Evolutionary conservation across 92 coral and sea anemone species (phyloP), one percentile per base, ranked within the genome.

Genomic region (Siderastrea radians): DNA sequence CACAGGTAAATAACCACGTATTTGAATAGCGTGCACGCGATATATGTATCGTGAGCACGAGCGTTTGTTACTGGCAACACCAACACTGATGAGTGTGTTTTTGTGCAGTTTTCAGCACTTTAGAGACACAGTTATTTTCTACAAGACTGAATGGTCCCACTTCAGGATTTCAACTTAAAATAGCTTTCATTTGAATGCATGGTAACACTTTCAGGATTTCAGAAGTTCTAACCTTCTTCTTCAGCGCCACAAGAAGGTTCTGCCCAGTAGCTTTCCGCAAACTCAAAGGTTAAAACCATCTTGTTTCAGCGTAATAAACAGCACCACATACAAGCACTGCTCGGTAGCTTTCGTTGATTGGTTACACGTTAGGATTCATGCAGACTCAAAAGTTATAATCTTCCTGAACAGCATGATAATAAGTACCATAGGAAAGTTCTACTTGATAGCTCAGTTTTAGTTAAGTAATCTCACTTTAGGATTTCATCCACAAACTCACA

Each of bases 1-100:
- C 43, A 38, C 89, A 61, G 98, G 98, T 95, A 62, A 74, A 63
- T 50, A 45, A 38, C 48, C 71, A 46, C 68, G 69, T 55, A 16
- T 63, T 78, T 46, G 77, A 26, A 26, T 26, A 26, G 38, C 38
- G 38, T 26, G 38, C 38, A 88, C 72, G 84, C n/a, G 45, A n/a
- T 7, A 38, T 3, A 13, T 19, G 16, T 5, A 49, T 48, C 48
- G 15, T 11, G 8, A 8, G 13, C 4, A 48, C n/a, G 10, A 53
- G 58, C 58, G 58, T 5, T 6, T 6, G 38, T 26, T 0, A 0
- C 38, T 26, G 38, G 38, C 38, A 26, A 0, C 38, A 26, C 38
- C 38, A 26, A 26, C 38, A 26, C 38, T 26, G 38, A 26, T 26
- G 38, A 26, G 38, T 26, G 38, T 26, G 38, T 26, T 26, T 26